A percentile compares a stretch with the other conserved stretches of the same genome.
These are phyloP conservation scores for Lithophane semibrunnea DNA, from an alignment of 2,888 invertebrate genomes.

Conservation along the genomic window DNA sequence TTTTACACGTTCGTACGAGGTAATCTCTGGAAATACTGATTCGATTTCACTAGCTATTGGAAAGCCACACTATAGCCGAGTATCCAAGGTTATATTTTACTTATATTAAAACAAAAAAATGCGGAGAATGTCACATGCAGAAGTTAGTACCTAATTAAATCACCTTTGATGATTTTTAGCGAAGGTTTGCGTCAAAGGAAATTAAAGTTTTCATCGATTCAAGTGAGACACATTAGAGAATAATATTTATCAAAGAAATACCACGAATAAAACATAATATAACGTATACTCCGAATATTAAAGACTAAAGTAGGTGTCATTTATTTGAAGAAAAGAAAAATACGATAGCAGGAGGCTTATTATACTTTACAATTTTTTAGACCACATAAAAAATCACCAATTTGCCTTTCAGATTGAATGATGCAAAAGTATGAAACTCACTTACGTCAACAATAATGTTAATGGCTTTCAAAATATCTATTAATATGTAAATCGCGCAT, in stretches of 20 bases:
- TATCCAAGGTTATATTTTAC: background rate
- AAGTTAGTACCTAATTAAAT: too few relatives aligned
- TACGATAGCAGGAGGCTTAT: background rate
- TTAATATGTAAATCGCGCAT: constrained; percentile 49
- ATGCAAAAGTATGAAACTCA: constrained; percentile 14
- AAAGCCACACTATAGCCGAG: background rate
- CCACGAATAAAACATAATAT: too few relatives aligned
- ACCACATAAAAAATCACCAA: too few relatives aligned
- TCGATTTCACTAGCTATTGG: background rate
- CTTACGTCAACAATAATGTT: constrained; percentile 26
- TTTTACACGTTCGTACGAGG: too few relatives aligned
- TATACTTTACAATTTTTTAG: background rate
- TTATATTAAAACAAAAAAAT: background rate
- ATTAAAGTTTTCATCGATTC: background rate
- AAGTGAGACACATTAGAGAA: background rate
- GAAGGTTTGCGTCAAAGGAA: background rate
- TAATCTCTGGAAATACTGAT: background rate
- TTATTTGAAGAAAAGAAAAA: background rate
- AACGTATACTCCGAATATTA: too few relatives aligned
- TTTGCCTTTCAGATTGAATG: background rate
- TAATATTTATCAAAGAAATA: constrained; percentile 4
- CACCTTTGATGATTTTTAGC: too few relatives aligned
- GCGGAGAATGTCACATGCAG: too few relatives aligned
- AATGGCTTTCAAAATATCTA: constrained; percentile 51
- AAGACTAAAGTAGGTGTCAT: too few relatives aligned